Base-by-base conservation (phyloP, 2,888 invertebrate species). In the Omphaloscelis lunosa region DNA sequence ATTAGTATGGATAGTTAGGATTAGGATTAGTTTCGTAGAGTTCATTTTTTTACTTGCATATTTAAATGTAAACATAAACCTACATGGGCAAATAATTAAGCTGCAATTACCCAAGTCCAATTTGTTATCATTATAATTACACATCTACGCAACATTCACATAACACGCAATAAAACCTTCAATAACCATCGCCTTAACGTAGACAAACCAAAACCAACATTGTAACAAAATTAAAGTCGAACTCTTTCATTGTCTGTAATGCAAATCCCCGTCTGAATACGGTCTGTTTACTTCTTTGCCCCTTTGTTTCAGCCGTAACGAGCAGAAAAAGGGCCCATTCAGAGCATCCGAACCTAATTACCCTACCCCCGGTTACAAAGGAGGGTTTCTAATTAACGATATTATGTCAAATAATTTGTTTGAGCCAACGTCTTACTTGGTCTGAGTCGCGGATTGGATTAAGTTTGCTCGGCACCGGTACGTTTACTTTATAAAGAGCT, bases 321-420 rank as follows among this genome's bases (percentile, higher is more conserved):
- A 96, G 96, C 95, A 95, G 95, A 96, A 96, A 96, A 96, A 96
- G 96, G 95, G 93, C 93, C 96, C 94, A 96, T 96, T 96, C 96
- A 96, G 93, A 95, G 90, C 94, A 95, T 95, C 94, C 95, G 96
- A 96, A 96, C 96, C 96, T 96, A 96, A 96, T 96, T 96, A 96
- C 95, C 94, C 92, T 92, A 93, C 94, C 95, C 95, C 91, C 91
- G 90, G 92, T 90, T 93, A 96, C 96, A 95, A 96, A 96, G 90
- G 95, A 95, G 95, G 95, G 95, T 92, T 95, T 95, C 95, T 96
- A 96, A 96, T 96, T 96, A 96, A 96, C 96, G 95, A 96, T 96
- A 96, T 96, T 96, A 96, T 96, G 96, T 96, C 96, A 96, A 96
- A 96, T 96, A 96, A 96, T 96, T 96, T 95, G 96, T 95, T 96